A percentile compares a stretch with the other conserved stretches of the same genome.
Evolutionary conservation across 2,113 vertebrate species (phyloP).

Genomic region (Turnix velox): DNA sequence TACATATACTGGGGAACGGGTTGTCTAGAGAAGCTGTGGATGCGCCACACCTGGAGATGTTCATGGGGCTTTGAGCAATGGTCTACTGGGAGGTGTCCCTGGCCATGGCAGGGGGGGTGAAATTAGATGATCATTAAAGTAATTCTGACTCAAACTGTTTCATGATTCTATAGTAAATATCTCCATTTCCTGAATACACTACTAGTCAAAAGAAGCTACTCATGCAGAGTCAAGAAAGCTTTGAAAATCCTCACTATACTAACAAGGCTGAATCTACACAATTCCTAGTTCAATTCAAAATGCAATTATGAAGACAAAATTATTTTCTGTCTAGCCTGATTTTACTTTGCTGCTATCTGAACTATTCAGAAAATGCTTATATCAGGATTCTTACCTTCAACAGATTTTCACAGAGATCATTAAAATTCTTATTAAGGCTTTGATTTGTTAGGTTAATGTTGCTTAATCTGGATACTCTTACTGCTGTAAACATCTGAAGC

Average conservation of each 20-base stretch:
- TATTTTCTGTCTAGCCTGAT: neutral
- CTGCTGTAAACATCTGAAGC: constrained; percentile 95
- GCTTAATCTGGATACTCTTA: constrained; percentile 90
- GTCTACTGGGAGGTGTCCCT: neutral
- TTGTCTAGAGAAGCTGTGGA: neutral
- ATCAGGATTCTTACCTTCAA: constrained; percentile 82
- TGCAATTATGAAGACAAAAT: neutral
- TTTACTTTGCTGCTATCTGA: neutral
- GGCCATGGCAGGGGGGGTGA: neutral
- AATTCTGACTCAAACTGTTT: neutral
- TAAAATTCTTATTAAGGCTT: constrained; percentile 95
- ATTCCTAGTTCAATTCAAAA: neutral
- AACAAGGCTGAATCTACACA: neutral
- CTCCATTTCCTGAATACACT: neutral
- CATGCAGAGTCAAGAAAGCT: neutral
- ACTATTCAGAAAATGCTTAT: neutral
- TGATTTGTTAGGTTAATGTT: constrained; percentile 91
- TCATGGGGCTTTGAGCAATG: neutral
- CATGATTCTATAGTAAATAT: neutral
- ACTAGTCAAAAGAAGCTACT: neutral
- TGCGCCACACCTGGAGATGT: neutral
- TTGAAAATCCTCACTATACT: neutral
- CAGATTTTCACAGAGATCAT: constrained; percentile 95
- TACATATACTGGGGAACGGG: neutral
- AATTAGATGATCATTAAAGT: neutral